These are phyloP conservation scores for Cheiracanthium punctorium DNA, from an alignment of 2,888 invertebrate species.

Conservation along the genomic window DNA sequence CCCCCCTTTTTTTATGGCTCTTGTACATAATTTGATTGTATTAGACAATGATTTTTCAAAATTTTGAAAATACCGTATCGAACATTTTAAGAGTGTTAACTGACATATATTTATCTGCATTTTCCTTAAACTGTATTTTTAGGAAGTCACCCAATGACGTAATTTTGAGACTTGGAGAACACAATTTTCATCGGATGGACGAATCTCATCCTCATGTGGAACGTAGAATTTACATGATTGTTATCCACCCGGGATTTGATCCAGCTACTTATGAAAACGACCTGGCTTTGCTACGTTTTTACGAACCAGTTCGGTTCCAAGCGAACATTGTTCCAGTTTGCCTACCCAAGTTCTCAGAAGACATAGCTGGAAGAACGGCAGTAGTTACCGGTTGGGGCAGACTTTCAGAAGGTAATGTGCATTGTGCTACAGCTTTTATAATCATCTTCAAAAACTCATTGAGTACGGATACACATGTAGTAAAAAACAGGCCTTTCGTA, in stretches of 20 bases:
- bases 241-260: conserved; percentile 52
- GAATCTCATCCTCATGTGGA: conserved; percentile 49
- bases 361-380: conserved; percentile 42
- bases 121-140: no score
- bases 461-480: no score
- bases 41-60: no score
- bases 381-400: conserved; percentile 61
- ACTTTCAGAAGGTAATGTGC: conserved; percentile 55
- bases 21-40: no score
- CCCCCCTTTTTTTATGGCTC: not conserved
- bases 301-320: conserved; percentile 38
- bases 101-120: no score
- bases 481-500: no score
- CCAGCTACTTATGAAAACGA: conserved; percentile 55
- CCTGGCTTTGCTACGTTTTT: conserved; percentile 44
- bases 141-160: conserved; percentile 47
- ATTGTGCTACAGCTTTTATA: not conserved
- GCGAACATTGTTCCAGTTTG: conserved; percentile 53
- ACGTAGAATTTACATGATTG: conserved; percentile 38
- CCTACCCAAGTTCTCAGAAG: conserved; percentile 19
- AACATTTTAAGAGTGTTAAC: no score
- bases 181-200: conserved; percentile 43
- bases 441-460: no score
- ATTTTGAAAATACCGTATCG: no score
- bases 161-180: conserved; percentile 40